These are phyloP conservation scores for Psilopogon haemacephalus DNA, from an alignment of 2,113 vertebrate genomes.

Conservation along the genomic window DNA sequence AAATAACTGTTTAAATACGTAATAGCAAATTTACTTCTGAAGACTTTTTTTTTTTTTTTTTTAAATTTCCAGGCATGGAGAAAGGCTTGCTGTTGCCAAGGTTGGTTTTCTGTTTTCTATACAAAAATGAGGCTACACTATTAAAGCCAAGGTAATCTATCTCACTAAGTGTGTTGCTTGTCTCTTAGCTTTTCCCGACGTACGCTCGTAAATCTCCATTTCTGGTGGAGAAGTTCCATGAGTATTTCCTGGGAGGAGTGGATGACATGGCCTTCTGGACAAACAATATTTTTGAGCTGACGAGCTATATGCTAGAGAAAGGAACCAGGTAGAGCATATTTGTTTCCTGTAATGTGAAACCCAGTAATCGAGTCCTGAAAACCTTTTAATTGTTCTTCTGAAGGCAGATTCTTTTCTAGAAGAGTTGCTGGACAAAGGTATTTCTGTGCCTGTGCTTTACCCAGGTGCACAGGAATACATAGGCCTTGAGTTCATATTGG, in stretches of 20 bases:
- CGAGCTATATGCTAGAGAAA: constrained; percentile 72
- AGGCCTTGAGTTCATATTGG: background rate
- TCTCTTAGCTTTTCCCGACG: constrained; percentile 72
- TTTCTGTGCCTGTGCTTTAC: background rate
- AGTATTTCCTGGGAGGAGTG: constrained; percentile 81
- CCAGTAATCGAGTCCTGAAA: background rate
- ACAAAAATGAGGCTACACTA: background rate
- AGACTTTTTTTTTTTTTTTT: background rate
- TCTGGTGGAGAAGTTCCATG: constrained; percentile 80
- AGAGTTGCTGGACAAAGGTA: background rate
- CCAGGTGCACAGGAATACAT: fast-evolving
- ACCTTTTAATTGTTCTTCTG: background rate
- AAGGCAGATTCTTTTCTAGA: background rate
- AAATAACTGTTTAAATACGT: background rate
- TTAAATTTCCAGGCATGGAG: constrained; percentile 77
- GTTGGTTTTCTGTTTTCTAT: constrained; percentile 41
- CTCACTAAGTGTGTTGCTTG: background rate
- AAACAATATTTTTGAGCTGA: constrained; percentile 76
- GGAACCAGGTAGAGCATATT: constrained; percentile 71
- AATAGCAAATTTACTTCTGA: background rate
- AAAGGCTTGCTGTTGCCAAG: constrained; percentile 74
- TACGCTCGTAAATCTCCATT: constrained; percentile 78
- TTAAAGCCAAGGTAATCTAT: background rate
- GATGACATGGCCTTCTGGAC: constrained; percentile 81
- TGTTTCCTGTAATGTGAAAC: background rate